Evolutionary conservation across 2,888 invertebrate species (phyloP).

Genomic region (Scrobipalpa atriplicella): DNA sequence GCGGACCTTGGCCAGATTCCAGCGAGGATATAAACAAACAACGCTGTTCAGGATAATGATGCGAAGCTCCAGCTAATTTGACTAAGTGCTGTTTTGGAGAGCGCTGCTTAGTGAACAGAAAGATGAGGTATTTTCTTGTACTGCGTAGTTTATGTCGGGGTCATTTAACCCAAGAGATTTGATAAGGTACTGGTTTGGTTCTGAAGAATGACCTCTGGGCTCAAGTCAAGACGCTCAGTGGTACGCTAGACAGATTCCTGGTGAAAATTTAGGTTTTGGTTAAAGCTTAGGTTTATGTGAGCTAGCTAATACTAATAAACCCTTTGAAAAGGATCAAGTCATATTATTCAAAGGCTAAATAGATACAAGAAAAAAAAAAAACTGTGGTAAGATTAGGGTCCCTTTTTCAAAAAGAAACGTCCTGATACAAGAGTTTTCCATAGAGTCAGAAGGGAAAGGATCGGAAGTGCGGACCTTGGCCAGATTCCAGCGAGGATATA

Average conservation of each 20-base stretch:
- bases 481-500: constrained; percentile 58
- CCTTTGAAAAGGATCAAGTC: no score
- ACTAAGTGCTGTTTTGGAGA: constrained; percentile 18
- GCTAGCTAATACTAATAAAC: no score
- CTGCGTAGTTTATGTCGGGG: neutral
- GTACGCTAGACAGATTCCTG: neutral
- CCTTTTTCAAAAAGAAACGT: no score
- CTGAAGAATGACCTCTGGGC: neutral
- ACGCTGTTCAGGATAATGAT: constrained; percentile 36
- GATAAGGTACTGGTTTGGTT: neutral
- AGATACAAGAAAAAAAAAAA: no score
- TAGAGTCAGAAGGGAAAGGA: constrained; percentile 63
- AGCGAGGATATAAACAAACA: constrained; percentile 46
- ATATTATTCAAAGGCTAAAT: no score
- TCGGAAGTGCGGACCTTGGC: constrained; percentile 70
- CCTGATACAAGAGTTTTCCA: no score
- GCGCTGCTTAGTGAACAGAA: neutral
- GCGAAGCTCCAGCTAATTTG: constrained; percentile 35
- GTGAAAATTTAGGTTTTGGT: no score
- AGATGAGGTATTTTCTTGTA: neutral
- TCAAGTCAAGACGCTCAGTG: neutral
- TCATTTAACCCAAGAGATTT: neutral
- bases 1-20: constrained; percentile 72
- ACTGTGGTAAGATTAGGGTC: no score
- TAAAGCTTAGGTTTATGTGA: no score